A percentile compares a stretch with the other conserved stretches of the same genome.
phyloP scores from a whole-genome alignment of 2,888 invertebrate species.

The Bhutanitis thaidina region DNA sequence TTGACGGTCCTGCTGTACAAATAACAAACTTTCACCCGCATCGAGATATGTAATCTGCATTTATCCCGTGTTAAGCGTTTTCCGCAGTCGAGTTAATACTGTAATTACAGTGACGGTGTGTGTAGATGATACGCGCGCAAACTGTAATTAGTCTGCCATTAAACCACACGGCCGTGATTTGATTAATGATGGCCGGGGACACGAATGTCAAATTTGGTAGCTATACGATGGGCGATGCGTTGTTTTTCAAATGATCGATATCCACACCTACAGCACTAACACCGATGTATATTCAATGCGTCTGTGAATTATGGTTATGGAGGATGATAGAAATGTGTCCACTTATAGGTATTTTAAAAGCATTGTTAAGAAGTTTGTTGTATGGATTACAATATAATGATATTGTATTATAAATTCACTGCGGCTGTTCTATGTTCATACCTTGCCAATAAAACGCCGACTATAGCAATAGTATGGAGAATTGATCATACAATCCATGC shows the following conservation, averaged over 20 bases:
- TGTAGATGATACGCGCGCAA: conserved; percentile 52
- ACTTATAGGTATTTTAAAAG: conserved; percentile 12
- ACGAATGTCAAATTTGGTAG: conserved; percentile 14
- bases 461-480: too few relatives aligned
- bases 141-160: conserved; percentile 75
- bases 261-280: conserved; percentile 11
- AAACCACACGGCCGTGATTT: conserved; percentile 69
- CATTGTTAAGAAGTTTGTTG: neutral
- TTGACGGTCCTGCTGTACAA: conserved; percentile 37
- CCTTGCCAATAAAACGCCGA: too few relatives aligned
- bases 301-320: conserved; percentile 14
- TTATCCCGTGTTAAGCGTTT: conserved; percentile 48
- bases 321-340: conserved; percentile 13
- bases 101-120: conserved; percentile 48
- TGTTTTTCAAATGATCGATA: conserved; percentile 49
- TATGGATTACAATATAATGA: neutral
- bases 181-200: conserved; percentile 51
- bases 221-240: conserved; percentile 1
- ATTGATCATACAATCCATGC: too few relatives aligned
- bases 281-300: conserved; percentile 12
- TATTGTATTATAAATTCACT: too few relatives aligned
- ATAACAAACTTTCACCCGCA: conserved; percentile 43
- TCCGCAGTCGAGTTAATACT: conserved; percentile 51
- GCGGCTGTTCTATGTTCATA: too few relatives aligned
- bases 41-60: conserved; percentile 51